Evolutionary conservation across 2,888 invertebrate species (phyloP).

Genomic region (Amblyjoppa proteus): DNA sequence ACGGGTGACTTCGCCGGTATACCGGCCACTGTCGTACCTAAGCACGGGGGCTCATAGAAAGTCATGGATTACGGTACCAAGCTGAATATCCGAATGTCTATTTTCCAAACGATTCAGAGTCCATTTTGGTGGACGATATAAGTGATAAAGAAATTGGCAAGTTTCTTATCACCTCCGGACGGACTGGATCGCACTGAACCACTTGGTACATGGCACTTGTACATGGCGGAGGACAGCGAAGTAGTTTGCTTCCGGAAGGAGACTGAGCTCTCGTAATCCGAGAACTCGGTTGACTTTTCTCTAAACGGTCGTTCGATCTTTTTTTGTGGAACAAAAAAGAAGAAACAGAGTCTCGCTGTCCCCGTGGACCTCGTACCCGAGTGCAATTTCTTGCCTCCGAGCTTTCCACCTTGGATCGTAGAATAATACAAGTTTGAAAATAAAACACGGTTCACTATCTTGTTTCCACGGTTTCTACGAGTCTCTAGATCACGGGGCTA

Average conservation of each 20-base stretch:
- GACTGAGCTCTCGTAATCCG: conserved; percentile 37
- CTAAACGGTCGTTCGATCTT: conserved; percentile 22
- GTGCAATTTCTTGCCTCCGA: conserved; percentile 13
- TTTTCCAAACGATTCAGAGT: background rate
- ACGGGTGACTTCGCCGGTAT: conserved; percentile 6
- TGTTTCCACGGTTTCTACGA: conserved; percentile 41
- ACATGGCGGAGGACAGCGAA: background rate
- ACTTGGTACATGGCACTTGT: background rate
- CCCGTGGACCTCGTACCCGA: conserved; percentile 11
- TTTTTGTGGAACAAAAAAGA: background rate
- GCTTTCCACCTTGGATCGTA: conserved; percentile 7
- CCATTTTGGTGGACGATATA: background rate
- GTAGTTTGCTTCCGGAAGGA: conserved; percentile 7
- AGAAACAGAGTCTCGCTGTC: conserved; percentile 20
- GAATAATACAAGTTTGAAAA: conserved; percentile 50
- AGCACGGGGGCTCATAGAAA: conserved; percentile 17
- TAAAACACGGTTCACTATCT: conserved; percentile 45
- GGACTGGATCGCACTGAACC: background rate
- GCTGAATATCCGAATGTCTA: conserved; percentile 22
- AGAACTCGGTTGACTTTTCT: conserved; percentile 27
- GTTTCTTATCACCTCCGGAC: conserved; percentile 42
- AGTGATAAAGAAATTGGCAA: background rate
- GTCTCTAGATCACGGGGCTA: conserved; percentile 60
- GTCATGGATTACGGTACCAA: conserved; percentile 37
- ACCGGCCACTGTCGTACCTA: background rate